phyloP scores from a whole-genome alignment of 2,113 vertebrate species.

The Grallaria varia region DNA sequence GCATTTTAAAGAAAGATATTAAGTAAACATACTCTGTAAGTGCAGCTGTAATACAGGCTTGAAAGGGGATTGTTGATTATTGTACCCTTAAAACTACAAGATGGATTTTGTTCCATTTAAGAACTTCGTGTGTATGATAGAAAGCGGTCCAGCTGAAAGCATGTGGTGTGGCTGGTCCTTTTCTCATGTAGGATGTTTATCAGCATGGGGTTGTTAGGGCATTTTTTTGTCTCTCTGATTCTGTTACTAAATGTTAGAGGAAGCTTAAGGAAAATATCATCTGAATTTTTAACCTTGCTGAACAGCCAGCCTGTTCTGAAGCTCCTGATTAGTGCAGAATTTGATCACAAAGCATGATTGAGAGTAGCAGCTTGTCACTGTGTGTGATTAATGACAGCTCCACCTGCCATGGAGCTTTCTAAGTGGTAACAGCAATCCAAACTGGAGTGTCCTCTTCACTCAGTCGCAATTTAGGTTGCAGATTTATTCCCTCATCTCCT shows the following conservation, averaged over 20 bases:
- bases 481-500: slow-evolving; percentile 20
- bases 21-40: neutral
- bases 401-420: slow-evolving; percentile 54
- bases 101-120: neutral
- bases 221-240: neutral
- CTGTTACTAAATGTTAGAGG: neutral
- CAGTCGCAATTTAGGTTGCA: neutral
- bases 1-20: neutral
- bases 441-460: slow-evolving; percentile 20
- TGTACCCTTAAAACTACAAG: neutral
- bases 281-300: slow-evolving; percentile 58
- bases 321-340: slow-evolving; percentile 70
- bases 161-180: neutral
- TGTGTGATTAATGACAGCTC: slow-evolving; percentile 66
- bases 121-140: neutral
- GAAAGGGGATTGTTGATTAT: neutral
- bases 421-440: slow-evolving; percentile 29
- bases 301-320: slow-evolving; percentile 38
- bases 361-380: slow-evolving; percentile 52
- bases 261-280: slow-evolving; percentile 36
- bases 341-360: slow-evolving; percentile 64
- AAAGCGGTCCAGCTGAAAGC: neutral
- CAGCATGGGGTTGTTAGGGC: neutral
- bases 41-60: neutral
- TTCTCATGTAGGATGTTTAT: neutral